Evolutionary conservation across 2,113 vertebrate genomes (phyloP).

Genomic region (Paratilapia polleni): DNA sequence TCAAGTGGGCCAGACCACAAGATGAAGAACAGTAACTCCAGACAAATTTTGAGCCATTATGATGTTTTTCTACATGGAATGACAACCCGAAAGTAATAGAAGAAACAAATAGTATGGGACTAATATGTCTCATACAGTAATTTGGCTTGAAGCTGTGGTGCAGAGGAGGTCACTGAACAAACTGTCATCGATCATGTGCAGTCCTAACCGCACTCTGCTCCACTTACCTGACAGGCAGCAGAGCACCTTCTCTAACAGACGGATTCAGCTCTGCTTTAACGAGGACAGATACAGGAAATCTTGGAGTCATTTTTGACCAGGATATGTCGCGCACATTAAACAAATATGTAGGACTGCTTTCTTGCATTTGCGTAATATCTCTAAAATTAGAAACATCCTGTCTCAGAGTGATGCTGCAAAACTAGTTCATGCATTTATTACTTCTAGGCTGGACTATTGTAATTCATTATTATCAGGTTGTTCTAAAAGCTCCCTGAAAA

Average conservation of each 20-base stretch:
- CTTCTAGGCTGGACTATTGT: too few species aligned
- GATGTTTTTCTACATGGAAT: not conserved
- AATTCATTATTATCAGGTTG: too few species aligned
- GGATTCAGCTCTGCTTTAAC: not conserved
- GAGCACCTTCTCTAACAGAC: not conserved
- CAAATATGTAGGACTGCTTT: too few species aligned
- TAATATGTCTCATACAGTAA: not conserved
- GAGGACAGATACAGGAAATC: not conserved
- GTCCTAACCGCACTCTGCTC: not conserved
- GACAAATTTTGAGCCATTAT: not conserved
- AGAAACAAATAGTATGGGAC: not conserved
- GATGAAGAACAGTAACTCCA: not conserved
- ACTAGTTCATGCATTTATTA: too few species aligned
- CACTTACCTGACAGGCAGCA: not conserved
- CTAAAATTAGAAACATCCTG: too few species aligned
- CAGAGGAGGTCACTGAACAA: not conserved
- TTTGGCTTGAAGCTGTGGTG: not conserved
- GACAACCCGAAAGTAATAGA: not conserved
- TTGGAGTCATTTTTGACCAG: too few species aligned
- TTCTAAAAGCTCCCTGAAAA: too few species aligned
- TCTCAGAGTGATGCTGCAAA: too few species aligned
- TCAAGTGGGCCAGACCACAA: not conserved
- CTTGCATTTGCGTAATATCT: too few species aligned
- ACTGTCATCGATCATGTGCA: not conserved
- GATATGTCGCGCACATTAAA: too few species aligned